Evolutionary conservation across 1,140 invertebrate species (phyloP), one percentile per base, ranked within the genome.

Genomic region (Drosophila lini): DNA sequence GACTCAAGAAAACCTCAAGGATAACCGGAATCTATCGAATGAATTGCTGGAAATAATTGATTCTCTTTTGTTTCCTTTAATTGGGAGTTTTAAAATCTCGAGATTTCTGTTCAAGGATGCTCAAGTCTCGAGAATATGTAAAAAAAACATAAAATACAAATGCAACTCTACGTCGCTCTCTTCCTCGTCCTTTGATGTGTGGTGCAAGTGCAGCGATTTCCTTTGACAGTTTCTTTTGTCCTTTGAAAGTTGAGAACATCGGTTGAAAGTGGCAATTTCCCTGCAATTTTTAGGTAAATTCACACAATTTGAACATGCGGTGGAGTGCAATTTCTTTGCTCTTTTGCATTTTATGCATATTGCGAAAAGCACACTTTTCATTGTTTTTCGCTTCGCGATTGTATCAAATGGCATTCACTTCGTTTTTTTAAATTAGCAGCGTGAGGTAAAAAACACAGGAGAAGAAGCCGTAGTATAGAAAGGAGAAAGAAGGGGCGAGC

Each of bases 261-360:
- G 52, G 0, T n/a, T 25, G 41, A 38, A 74, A 74, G 70, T 74
- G 71, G 34, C 41, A 55, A 55, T 56, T 62, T 63, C 40, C 45
- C 19, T 42, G 63, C 53, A 55, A 41, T 64, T 63, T 64, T 60
- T 40, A 25, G 45, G 25, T 60, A 38, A 67, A 53, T 67, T 69
- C 31, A 42, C 38, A 59, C 53, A 78, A 88, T 89, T 74, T 55
- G 68, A 89, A 84, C 84, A 88, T 88, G 78, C 84, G 80, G 84
- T 88, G 69, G 60, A 88, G 84, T 88, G 84, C 77, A 69, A 60
- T 59, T 61, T 50, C 19, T 60, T 48, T 48, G 44, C 19, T 60
- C 45, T 60, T 52, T 41, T 48, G 50, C 56, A 62, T 75, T 88
- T 77, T 88, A 82, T 88, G 83, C 80, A 88, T 59, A 80, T 63